These are phyloP conservation scores for Mesorhabditis spiculigera DNA, from an alignment of 2,888 invertebrate genomes.

Conservation along the genomic window DNA sequence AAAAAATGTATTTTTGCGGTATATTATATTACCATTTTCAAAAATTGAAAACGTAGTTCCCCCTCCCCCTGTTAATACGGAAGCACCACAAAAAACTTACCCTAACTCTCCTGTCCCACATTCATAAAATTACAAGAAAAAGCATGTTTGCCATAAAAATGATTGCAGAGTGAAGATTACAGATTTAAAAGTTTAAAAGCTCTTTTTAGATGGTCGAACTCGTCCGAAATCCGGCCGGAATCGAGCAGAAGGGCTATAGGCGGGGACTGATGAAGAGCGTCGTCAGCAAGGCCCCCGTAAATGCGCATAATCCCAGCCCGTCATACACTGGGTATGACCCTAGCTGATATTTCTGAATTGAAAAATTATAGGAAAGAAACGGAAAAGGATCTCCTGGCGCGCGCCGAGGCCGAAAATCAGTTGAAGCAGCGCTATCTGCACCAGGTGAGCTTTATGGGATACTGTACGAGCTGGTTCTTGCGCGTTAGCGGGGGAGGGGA, in stretches of 20 bases:
- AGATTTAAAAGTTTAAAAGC: too few relatives aligned
- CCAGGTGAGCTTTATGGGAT: slow-evolving; percentile 16
- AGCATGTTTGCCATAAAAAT: not conserved
- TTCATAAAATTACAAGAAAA: not conserved
- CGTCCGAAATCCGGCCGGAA: slow-evolving; percentile 46
- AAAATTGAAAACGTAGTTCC: too few relatives aligned
- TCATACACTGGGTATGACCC: not conserved
- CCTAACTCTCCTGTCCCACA: not conserved
- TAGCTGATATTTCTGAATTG: not conserved
- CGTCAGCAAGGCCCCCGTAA: slow-evolving; percentile 37
- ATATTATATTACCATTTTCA: too few relatives aligned
- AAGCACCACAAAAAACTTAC: too few relatives aligned
- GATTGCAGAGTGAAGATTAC: too few relatives aligned
- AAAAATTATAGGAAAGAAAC: slow-evolving; percentile 24
- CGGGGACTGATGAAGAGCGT: slow-evolving; percentile 56
- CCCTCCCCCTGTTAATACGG: too few relatives aligned
- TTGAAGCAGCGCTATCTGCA: slow-evolving; percentile 35
- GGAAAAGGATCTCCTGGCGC: slow-evolving; percentile 33
- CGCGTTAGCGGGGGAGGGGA: too few relatives aligned
- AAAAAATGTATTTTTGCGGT: too few relatives aligned
- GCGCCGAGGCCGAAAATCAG: slow-evolving; percentile 41
- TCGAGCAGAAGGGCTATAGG: slow-evolving; percentile 50
- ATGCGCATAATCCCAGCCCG: slow-evolving; percentile 13
- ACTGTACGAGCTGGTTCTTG: too few relatives aligned
- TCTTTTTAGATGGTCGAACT: slow-evolving; percentile 40